Base-by-base conservation (phyloP, 2,113 vertebrate genomes). In the Ammodytes dubius region DNA sequence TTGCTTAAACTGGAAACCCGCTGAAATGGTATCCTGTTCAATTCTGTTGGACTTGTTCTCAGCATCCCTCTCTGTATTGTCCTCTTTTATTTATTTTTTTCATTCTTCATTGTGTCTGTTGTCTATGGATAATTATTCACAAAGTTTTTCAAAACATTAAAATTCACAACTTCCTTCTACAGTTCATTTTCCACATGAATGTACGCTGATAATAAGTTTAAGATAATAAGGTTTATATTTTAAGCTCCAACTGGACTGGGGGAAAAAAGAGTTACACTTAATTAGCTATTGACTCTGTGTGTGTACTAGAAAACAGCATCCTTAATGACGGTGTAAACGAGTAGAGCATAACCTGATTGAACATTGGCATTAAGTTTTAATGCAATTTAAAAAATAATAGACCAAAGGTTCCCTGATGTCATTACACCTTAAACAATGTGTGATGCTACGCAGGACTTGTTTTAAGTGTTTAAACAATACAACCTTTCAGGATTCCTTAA, bases 1-100 rank as follows among this genome's bases (percentile, higher is more conserved):
- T 87, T 81, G 89, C 70, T 86, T 80, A 77, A 82, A 77, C 84
- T 74, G 71, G 80, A 85, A 70, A 71, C 70, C 69, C 68, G 13
- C 71, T 64, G 84, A 74, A 88, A 74, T 87, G 89, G 82, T 71
- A 79, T 92, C 86, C 85, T 77, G 85, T 91, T 91, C 82, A 86
- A 83, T 90, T 87, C 79, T 43, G 70, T 88, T 87, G 85, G 83
- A 83, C 75, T 85, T 65, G 67, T 64, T 87, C 82, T 69, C 65
- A 50, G 76, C 47, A 81, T 40, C 70, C 66, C 63, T 85, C 58
- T 43, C 54, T 82, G 42, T 67, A 58, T 80, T 27, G 17, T 63
- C 4, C 43, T 63, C 40, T 64, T 3, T 67, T 9, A 53, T 39
- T 42, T 49, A 27, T 57, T 43, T 57, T 43, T 57, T 69, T 61